phyloP scores from a whole-genome alignment of 2,888 invertebrate species.

The Omphaloscelis lunosa region DNA sequence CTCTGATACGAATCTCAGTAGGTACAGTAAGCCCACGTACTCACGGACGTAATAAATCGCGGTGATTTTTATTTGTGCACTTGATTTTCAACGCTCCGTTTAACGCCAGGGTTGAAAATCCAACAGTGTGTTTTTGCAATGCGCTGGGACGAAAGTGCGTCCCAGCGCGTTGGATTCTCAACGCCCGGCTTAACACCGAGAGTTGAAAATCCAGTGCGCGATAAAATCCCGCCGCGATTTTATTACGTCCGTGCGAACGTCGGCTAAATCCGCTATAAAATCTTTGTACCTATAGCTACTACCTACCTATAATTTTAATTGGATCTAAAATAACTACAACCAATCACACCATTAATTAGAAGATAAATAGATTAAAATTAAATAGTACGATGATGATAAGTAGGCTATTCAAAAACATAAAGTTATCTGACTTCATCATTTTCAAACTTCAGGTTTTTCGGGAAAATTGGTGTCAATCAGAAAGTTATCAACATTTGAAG shows the following conservation, averaged over 20 bases:
- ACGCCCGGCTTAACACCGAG: too few species aligned
- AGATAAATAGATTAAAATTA: not conserved
- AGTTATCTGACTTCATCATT: not conserved
- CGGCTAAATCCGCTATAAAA: not conserved
- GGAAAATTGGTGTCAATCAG: slow-evolving; percentile 3
- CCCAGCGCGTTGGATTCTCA: too few species aligned
- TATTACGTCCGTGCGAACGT: too few species aligned
- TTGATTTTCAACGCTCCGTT: too few species aligned
- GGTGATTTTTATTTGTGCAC: too few species aligned
- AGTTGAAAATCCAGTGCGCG: too few species aligned
- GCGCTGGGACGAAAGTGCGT: too few species aligned
- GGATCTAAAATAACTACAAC: not conserved
- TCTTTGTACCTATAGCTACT: not conserved
- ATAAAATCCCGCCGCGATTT: too few species aligned
- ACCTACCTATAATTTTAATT: not conserved
- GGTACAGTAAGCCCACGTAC: too few species aligned
- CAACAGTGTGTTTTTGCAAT: too few species aligned
- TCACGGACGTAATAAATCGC: too few species aligned
- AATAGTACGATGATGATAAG: not conserved
- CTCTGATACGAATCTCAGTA: not conserved
- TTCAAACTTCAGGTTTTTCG: slow-evolving; percentile 2
- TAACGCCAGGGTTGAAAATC: too few species aligned
- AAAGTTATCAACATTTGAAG: slow-evolving; percentile 35
- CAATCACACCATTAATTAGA: not conserved
- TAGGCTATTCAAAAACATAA: not conserved